Evolutionary conservation across 2,797 vertebrate species (phyloP).

Genomic region (Karalla daura): DNA sequence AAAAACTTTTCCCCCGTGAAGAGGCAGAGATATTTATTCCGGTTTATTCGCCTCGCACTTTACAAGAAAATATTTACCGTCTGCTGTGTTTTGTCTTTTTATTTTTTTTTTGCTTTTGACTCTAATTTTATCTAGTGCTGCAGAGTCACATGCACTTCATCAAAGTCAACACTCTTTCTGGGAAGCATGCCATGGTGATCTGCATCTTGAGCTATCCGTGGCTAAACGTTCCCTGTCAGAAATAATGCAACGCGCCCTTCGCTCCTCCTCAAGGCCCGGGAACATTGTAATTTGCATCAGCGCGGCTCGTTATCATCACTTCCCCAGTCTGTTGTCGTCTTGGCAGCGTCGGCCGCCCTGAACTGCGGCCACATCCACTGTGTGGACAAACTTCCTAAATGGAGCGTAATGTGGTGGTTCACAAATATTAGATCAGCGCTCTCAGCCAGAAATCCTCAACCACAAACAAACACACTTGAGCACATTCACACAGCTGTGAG

Average conservation of each 20-base stretch:
- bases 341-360: not conserved
- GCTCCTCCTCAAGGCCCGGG: not conserved
- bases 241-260: not conserved
- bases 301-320: slow-evolving; percentile 3
- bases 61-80: too few species aligned
- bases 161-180: slow-evolving; percentile 3
- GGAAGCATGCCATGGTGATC: not conserved
- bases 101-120: too few species aligned
- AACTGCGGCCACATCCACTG: not conserved
- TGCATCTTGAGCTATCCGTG: not conserved
- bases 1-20: too few species aligned
- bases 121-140: too few species aligned
- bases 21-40: too few species aligned
- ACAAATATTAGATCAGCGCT: slow-evolving; percentile 39
- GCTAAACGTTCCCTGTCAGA: not conserved
- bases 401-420: slow-evolving; percentile 7
- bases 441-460: not conserved
- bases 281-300: slow-evolving; percentile 1
- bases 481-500: not conserved
- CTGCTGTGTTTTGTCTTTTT: too few species aligned
- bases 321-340: not conserved
- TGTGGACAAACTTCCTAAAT: slow-evolving; percentile 42
- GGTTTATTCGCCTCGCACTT: too few species aligned
- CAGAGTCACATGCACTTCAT: not conserved
- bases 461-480: not conserved